Percentiles rank a stretch among this genome's conserved stretches.
phyloP scores from a whole-genome alignment of 2,113 vertebrate genomes.

The chimpanzee (Pan troglodytes) region NHGRI_mPanTro3-v2.1_pri NC_072408.2:34261001-34261500 shows the following conservation, averaged over 20 bases:
- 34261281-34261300: background rate
- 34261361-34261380: background rate
- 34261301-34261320: background rate
- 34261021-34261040: background rate
- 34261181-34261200: background rate
- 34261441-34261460: background rate
- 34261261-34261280: background rate
- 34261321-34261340: rapidly evolving
- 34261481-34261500: background rate
- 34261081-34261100: background rate
- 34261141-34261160: background rate
- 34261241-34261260: background rate
- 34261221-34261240: background rate
- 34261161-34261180: background rate
- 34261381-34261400: background rate
- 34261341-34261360: background rate
- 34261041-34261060: background rate
- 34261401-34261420: background rate
- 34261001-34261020: background rate
- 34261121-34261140: background rate
- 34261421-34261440: background rate
- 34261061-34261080: background rate
- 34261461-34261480: background rate
- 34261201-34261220: background rate
- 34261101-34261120: background rate